These are phyloP conservation scores for Heliconius nattereri DNA, from an alignment of 1,140 invertebrate species.

Conservation along the genomic window DNA sequence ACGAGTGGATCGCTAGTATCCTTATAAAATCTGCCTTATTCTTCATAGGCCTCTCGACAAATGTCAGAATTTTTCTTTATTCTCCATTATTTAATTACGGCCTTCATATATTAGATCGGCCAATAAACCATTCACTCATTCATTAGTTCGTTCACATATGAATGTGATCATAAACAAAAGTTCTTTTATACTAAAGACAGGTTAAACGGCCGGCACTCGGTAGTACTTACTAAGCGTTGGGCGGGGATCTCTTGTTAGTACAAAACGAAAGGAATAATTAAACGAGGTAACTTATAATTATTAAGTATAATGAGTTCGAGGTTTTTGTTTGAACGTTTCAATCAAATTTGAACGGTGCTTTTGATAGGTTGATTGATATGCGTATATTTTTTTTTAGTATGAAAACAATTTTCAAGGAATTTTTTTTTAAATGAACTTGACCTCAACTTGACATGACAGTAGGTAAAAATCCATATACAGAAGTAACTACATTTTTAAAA, in stretches of 20 bases:
- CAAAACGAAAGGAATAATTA: slow-evolving; percentile 62
- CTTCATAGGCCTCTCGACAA: slow-evolving; percentile 30
- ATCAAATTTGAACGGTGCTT: slow-evolving; percentile 20
- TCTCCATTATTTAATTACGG: slow-evolving; percentile 67
- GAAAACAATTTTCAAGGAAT: too few species aligned
- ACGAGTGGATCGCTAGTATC: too few species aligned
- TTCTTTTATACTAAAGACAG: slow-evolving; percentile 62
- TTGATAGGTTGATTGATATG: background rate
- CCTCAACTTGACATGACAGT: too few species aligned
- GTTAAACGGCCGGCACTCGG: slow-evolving; percentile 44
- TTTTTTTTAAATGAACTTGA: too few species aligned
- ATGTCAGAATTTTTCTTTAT: slow-evolving; percentile 41
- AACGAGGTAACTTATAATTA: slow-evolving; percentile 68
- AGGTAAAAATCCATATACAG: too few species aligned
- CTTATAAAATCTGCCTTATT: background rate
- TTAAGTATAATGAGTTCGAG: slow-evolving; percentile 41
- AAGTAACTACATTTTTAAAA: too few species aligned
- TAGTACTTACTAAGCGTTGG: slow-evolving; percentile 61
- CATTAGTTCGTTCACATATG: slow-evolving; percentile 64
- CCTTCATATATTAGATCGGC: slow-evolving; percentile 59
- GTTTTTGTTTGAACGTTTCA: slow-evolving; percentile 33
- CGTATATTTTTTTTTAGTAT: background rate
- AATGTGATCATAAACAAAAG: slow-evolving; percentile 71
- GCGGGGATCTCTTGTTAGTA: slow-evolving; percentile 61
- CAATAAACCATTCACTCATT: slow-evolving; percentile 61